Evolutionary conservation across 2,113 vertebrate genomes (phyloP).

Genomic region (Heterotilapia buettikoferi): DNA sequence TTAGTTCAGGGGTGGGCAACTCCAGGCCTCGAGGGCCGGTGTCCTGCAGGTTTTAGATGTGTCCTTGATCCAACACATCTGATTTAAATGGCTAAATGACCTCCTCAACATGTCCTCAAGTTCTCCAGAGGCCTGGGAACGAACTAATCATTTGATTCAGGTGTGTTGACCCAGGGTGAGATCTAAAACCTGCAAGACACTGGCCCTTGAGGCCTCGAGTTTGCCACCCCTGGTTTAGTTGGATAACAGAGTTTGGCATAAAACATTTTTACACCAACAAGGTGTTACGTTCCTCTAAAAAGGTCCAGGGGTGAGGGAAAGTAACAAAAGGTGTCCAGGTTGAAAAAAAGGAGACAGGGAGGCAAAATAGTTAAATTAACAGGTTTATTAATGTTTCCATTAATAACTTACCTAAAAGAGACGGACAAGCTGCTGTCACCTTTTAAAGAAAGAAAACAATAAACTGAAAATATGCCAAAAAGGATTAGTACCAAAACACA

Average conservation of each 20-base stretch:
- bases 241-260: background rate
- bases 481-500: background rate
- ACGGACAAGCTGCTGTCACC: background rate
- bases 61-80: background rate
- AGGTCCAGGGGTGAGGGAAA: background rate
- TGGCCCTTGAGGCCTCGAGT: fast-evolving
- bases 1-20: fast-evolving
- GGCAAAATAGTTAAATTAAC: background rate
- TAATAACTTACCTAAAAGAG: background rate
- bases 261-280: background rate
- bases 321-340: background rate
- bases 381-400: background rate
- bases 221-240: background rate
- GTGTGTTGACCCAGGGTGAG: fast-evolving
- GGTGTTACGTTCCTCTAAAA: background rate
- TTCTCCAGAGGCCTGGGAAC: fast-evolving
- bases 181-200: background rate
- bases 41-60: background rate
- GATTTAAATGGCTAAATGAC: fast-evolving
- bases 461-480: background rate
- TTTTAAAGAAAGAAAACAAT: background rate
- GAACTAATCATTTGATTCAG: background rate
- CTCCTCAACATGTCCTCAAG: fast-evolving
- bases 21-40: background rate
- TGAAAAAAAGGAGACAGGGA: background rate